These are phyloP conservation scores for Heliconius cydno DNA, from an alignment of 2,888 invertebrate genomes.

Conservation along the genomic window DNA sequence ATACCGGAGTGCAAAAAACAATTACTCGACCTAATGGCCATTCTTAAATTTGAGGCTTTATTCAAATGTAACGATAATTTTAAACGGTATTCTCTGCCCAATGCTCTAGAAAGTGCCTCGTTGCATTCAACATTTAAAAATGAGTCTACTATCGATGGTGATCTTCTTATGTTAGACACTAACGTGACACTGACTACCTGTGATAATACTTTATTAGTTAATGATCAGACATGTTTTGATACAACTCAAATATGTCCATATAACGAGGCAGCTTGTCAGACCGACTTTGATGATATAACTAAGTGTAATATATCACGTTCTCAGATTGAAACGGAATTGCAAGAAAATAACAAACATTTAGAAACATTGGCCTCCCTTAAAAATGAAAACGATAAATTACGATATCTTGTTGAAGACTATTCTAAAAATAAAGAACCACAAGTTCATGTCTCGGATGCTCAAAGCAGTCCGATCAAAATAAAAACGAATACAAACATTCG, in stretches of 20 bases:
- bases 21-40: conserved; percentile 61
- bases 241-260: conserved; percentile 60
- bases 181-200: conserved; percentile 70
- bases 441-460: conserved; percentile 49
- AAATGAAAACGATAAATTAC: conserved; percentile 61
- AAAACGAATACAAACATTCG: conserved; percentile 19
- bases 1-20: conserved; percentile 71
- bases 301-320: conserved; percentile 52
- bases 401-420: conserved; percentile 54
- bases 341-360: conserved; percentile 53
- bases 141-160: conserved; percentile 73
- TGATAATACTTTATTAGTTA: conserved; percentile 66
- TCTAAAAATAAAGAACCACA: conserved; percentile 43
- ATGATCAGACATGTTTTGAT: conserved; percentile 71
- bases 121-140: conserved; percentile 62
- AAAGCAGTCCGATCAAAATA: conserved; percentile 57
- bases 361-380: conserved; percentile 57
- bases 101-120: conserved; percentile 63
- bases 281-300: conserved; percentile 51
- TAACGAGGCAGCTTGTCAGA: conserved; percentile 64
- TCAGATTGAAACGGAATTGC: conserved; percentile 53
- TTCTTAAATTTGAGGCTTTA: conserved; percentile 60
- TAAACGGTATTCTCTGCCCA: conserved; percentile 70
- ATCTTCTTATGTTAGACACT: conserved; percentile 76
- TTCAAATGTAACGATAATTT: conserved; percentile 58